Percentiles rank a stretch among this genome's conserved stretches.
These are phyloP conservation scores for Psittacus erithacus DNA, from an alignment of 2,113 vertebrate genomes.

Conservation along the genomic window DNA sequence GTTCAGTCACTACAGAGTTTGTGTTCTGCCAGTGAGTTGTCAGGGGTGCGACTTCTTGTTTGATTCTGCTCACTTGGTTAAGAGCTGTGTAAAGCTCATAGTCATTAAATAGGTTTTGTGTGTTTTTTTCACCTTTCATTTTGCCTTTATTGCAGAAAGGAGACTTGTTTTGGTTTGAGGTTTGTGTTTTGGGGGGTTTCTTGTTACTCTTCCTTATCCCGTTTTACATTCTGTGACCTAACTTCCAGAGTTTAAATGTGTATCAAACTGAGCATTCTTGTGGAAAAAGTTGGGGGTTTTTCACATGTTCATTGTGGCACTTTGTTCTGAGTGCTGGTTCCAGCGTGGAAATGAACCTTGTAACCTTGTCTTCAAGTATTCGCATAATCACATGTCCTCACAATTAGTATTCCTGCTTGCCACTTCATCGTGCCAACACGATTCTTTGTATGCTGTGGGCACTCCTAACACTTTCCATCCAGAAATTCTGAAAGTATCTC, in stretches of 20 bases:
- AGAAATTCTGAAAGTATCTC: neutral
- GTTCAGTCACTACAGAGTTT: neutral
- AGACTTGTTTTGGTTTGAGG: neutral
- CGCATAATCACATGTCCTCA: neutral
- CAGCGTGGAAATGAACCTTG: neutral
- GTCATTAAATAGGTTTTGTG: neutral
- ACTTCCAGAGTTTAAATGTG: neutral
- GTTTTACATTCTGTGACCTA: neutral
- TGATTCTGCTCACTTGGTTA: neutral
- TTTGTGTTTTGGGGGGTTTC: neutral
- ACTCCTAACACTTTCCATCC: neutral
- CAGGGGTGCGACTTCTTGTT: neutral
- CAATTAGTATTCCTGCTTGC: neutral
- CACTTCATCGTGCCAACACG: accelerated
- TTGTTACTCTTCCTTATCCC: neutral
- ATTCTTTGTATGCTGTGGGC: neutral
- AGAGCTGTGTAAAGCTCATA: neutral
- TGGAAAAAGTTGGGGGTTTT: neutral
- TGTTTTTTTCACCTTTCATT: neutral
- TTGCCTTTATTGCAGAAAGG: neutral
- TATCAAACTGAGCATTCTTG: neutral
- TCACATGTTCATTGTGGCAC: neutral
- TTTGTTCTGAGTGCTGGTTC: neutral
- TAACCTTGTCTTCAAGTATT: neutral
- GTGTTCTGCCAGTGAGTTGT: neutral